Percentiles rank a stretch among this genome's conserved stretches.
phyloP scores from a whole-genome alignment of 2,888 invertebrate genomes.

The Parascotia fuliginaria region DNA sequence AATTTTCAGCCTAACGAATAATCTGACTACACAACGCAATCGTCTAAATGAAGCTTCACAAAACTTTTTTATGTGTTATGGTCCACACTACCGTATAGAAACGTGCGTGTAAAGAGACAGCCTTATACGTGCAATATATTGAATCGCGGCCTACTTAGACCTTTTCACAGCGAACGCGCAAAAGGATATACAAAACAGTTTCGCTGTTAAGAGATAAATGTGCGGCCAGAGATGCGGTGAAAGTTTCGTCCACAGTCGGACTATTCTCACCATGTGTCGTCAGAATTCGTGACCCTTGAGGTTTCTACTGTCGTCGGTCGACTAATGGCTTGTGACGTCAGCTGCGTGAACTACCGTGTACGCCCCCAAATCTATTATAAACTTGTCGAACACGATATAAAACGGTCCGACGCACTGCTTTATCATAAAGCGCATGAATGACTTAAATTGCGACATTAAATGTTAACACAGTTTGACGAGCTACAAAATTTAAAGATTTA shows the following conservation, averaged over 20 bases:
- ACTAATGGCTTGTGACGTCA: conserved; percentile 72
- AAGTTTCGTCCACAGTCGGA: conserved; percentile 67
- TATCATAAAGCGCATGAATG: conserved; percentile 6
- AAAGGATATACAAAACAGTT: conserved; percentile 58
- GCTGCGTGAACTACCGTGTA: conserved; percentile 48
- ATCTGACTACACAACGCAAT: too few relatives aligned
- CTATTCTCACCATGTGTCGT: conserved; percentile 74
- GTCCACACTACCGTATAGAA: not conserved
- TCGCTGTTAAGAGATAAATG: conserved; percentile 71
- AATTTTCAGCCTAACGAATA: too few relatives aligned
- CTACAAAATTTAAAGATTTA: too few relatives aligned
- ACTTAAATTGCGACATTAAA: conserved; percentile 8
- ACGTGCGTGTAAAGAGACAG: not conserved
- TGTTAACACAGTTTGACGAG: conserved; percentile 15
- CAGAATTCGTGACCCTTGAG: conserved; percentile 73
- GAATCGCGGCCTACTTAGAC: conserved; percentile 26
- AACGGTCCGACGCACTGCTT: conserved; percentile 4
- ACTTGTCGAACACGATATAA: conserved; percentile 45
- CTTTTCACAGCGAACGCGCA: conserved; percentile 29
- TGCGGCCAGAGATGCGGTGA: conserved; percentile 66
- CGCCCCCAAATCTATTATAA: conserved; percentile 55
- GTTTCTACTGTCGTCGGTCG: conserved; percentile 65
- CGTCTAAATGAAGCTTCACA: too few relatives aligned
- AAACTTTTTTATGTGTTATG: too few relatives aligned
- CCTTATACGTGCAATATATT: conserved; percentile 21